phyloP scores from a whole-genome alignment of 2,888 invertebrate species.

The Cloeon dipterum region DNA sequence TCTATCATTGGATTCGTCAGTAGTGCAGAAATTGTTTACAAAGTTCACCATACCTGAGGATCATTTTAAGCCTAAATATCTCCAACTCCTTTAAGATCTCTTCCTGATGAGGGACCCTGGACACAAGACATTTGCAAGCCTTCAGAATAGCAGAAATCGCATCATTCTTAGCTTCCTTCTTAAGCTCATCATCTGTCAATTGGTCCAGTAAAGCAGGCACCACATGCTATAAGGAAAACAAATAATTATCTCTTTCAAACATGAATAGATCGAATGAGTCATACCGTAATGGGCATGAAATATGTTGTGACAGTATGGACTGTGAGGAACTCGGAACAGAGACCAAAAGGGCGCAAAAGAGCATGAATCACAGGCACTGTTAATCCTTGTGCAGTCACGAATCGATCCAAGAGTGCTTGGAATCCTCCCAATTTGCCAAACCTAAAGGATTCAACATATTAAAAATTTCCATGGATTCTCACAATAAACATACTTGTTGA shows the following conservation, averaged over 20 bases:
- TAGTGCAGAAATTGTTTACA: not conserved
- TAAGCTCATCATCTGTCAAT: slow-evolving; percentile 84
- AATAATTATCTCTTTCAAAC: too few relatives aligned
- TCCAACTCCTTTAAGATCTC: slow-evolving; percentile 61
- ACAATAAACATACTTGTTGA: slow-evolving; percentile 51
- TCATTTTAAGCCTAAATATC: slow-evolving; percentile 91
- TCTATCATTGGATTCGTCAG: slow-evolving; percentile 22
- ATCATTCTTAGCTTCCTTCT: slow-evolving; percentile 90
- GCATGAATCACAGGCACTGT: slow-evolving; percentile 57
- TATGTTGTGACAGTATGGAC: slow-evolving; percentile 77
- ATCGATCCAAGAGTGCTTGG: slow-evolving; percentile 58
- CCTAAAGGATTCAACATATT: slow-evolving; percentile 17
- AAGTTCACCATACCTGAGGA: slow-evolving; percentile 28
- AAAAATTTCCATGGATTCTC: not conserved
- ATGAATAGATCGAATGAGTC: slow-evolving; percentile 15
- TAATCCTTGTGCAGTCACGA: slow-evolving; percentile 48
- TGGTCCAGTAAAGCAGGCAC: slow-evolving; percentile 76
- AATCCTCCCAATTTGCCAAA: slow-evolving; percentile 84
- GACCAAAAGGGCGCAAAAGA: slow-evolving; percentile 72
- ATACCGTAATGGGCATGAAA: slow-evolving; percentile 73
- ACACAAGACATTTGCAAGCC: slow-evolving; percentile 71
- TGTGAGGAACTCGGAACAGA: slow-evolving; percentile 77
- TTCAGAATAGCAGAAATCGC: slow-evolving; percentile 86
- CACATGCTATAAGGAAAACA: slow-evolving; percentile 55
- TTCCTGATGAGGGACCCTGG: slow-evolving; percentile 63